A percentile compares a stretch with the other conserved stretches of the same genome.
phyloP scores from a whole-genome alignment of 2,888 invertebrate genomes.

The Lycia hirtaria region DNA sequence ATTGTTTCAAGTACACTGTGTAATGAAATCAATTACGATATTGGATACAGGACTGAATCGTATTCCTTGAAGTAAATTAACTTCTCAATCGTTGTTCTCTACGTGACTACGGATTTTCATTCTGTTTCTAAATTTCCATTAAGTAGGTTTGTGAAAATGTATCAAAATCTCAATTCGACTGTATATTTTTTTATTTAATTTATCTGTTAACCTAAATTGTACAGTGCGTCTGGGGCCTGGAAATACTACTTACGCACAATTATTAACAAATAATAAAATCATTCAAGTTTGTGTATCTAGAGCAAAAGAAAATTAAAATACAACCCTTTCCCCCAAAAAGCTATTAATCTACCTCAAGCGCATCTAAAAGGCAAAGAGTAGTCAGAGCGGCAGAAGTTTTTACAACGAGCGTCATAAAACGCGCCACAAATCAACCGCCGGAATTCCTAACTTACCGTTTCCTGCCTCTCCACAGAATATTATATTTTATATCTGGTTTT shows the following conservation, averaged over 20 bases:
- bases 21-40: slow-evolving; percentile 1
- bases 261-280: no score
- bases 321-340: slow-evolving; percentile 2
- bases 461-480: slow-evolving; percentile 57
- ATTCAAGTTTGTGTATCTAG: no score
- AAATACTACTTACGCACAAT: no score
- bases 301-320: neutral
- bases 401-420: slow-evolving; percentile 44
- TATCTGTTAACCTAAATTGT: no score
- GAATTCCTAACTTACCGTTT: slow-evolving; percentile 86
- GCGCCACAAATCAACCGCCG: slow-evolving; percentile 86
- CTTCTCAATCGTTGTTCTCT: slow-evolving; percentile 13
- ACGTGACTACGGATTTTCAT: neutral
- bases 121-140: neutral
- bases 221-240: no score
- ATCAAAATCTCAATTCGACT: no score
- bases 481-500: slow-evolving; percentile 37
- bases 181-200: no score
- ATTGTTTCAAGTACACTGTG: neutral
- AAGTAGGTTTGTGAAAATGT: no score
- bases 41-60: slow-evolving; percentile 22
- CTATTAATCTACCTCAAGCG: slow-evolving; percentile 10
- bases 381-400: slow-evolving; percentile 26
- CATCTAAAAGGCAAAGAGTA: slow-evolving; percentile 28
- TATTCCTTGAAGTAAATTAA: slow-evolving; percentile 26